Base-by-base conservation (phyloP, 92 coral and sea anemone genomes). In the Pocillopora meandrina region DNA sequence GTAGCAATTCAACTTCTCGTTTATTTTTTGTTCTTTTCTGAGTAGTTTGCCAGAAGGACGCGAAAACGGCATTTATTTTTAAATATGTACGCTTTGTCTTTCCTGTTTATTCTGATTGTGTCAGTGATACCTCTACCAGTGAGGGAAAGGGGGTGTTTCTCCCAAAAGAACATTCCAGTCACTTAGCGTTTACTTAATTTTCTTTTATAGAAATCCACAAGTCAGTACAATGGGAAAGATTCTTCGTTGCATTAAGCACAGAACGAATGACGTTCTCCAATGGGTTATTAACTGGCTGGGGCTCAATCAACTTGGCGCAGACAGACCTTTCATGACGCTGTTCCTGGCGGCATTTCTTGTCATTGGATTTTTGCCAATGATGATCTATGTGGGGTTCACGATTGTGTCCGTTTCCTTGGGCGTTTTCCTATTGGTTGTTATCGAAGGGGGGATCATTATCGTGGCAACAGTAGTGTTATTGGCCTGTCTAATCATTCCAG, bases 401-500 rank as follows among this genome's bases (percentile, higher is more conserved):
- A 64, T 84, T 76, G 83, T 74, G 26, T 56, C 72, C 17, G 64
- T 59, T 35, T 87, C 80, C 10, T 0, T 89, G 18, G 79, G 89
- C 19, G 23, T 85, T 16, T 71, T 86, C 18, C 35, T 75, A 5
- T 71, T 89, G 76, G 80, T 66, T 34, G 56, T 82, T 13, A 61
- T 82, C 10, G 90, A 81, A 56, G 83, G 84, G 33, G 82, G 85
- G 49, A 69, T 90, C 21, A 49, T 86, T 56, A 16, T 84, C 76
- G 58, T 78, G 82, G 90, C 90, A 61, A 79, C 82, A 10, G 12
- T 82, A 6, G 21, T 71, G 1, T 69, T 86, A 20, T 11, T 86
- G 72, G 76, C 49, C 9, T 62, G 78, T 72, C 79, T 90, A 19
- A 49, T 67, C 42, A 36, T 90, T 19, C 93, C 93, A 8, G 86